phyloP scores from a whole-genome alignment of 1,140 invertebrate genomes.

The Nautilus pompilius region DNA sequence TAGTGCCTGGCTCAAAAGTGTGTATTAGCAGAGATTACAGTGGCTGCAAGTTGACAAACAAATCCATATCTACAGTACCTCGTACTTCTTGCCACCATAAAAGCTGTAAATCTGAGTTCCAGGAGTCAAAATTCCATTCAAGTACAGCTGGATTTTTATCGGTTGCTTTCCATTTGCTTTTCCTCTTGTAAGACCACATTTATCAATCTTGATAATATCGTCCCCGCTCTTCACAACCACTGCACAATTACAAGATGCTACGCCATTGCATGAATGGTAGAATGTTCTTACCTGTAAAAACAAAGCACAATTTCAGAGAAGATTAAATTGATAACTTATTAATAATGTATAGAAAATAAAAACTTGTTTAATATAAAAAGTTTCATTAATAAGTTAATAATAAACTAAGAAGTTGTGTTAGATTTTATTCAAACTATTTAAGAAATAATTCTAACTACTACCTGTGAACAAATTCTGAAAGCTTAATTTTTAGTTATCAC shows the following conservation, averaged over 20 bases:
- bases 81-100: constrained; percentile 21
- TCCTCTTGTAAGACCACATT: constrained; percentile 17
- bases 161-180: background rate
- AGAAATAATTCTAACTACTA: too few relatives aligned
- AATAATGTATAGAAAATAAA: too few relatives aligned
- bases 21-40: background rate
- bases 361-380: too few relatives aligned
- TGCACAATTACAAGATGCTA: constrained; percentile 43
- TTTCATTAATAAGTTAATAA: too few relatives aligned
- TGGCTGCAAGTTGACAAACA: background rate
- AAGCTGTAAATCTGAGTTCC: constrained; percentile 23
- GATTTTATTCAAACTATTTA: too few relatives aligned
- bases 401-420: too few relatives aligned
- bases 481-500: too few relatives aligned
- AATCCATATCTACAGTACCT: constrained; percentile 1
- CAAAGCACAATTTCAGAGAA: too few relatives aligned
- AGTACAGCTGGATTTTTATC: constrained; percentile 16
- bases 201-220: constrained; percentile 43
- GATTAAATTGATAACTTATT: too few relatives aligned
- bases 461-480: too few relatives aligned
- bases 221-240: constrained; percentile 36
- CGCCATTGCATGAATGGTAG: constrained; percentile 20
- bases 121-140: constrained; percentile 31
- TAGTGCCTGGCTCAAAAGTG: background rate
- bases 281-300: constrained; percentile 24